These are phyloP conservation scores for Hypocryptadius cinnamomeus DNA, from an alignment of 2,113 vertebrate genomes.

Conservation along the genomic window DNA sequence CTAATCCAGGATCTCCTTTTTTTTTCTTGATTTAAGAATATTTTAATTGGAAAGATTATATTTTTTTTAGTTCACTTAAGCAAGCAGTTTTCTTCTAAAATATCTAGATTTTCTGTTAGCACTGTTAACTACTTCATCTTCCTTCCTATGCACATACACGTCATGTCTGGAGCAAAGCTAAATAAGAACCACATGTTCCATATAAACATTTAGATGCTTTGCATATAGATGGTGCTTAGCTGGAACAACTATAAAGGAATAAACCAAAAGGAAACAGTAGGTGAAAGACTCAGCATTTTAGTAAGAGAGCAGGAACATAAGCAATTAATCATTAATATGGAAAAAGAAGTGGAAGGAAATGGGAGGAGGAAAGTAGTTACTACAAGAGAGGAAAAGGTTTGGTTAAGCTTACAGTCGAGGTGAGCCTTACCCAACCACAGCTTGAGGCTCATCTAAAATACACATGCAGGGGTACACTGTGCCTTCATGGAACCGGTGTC, in stretches of 20 bases:
- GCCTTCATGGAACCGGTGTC: background rate
- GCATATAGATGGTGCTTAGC: constrained; percentile 25
- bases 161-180: constrained; percentile 48
- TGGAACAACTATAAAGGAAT: constrained; percentile 40
- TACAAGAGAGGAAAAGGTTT: background rate
- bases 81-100: constrained; percentile 2
- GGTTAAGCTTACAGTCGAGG: background rate
- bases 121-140: constrained; percentile 46
- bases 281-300: constrained; percentile 44
- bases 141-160: constrained; percentile 21
- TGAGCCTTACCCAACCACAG: background rate
- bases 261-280: constrained; percentile 25
- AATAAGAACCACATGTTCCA: constrained; percentile 54
- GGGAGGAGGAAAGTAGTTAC: background rate
- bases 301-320: background rate
- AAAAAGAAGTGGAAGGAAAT: background rate
- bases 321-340: constrained; percentile 27
- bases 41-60: constrained; percentile 43
- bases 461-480: background rate
- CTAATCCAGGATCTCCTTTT: background rate
- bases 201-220: constrained; percentile 32
- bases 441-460: background rate
- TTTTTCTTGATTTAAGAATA: constrained; percentile 6
- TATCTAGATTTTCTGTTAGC: constrained; percentile 23
- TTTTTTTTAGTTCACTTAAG: background rate